These are phyloP conservation scores for Creontiades dilutus DNA, from an alignment of 2,888 invertebrate species.

Conservation along the genomic window DNA sequence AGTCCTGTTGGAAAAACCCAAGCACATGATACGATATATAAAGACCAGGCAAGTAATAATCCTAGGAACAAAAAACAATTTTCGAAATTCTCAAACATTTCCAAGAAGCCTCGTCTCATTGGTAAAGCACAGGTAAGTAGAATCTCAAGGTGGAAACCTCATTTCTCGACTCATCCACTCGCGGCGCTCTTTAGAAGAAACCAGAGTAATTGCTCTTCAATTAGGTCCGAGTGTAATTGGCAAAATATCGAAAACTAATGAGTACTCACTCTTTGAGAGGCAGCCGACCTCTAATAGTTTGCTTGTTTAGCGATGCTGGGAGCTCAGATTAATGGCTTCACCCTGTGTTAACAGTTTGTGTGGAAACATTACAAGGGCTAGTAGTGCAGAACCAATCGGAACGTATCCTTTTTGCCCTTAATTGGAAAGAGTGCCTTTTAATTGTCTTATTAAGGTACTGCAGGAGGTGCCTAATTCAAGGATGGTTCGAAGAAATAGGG, in stretches of 20 bases:
- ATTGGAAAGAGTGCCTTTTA: slow-evolving; percentile 31
- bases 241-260: slow-evolving; percentile 44
- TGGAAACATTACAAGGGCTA: slow-evolving; percentile 23
- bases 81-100: too few relatives aligned
- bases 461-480: not conserved
- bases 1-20: too few relatives aligned
- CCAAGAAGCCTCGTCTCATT: not conserved
- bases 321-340: slow-evolving; percentile 40
- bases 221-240: slow-evolving; percentile 27
- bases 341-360: slow-evolving; percentile 46
- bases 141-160: slow-evolving; percentile 14
- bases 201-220: slow-evolving; percentile 36
- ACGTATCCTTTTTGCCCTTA: slow-evolving; percentile 11
- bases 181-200: slow-evolving; percentile 11
- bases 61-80: too few relatives aligned
- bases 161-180: not conserved
- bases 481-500: not conserved
- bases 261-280: slow-evolving; percentile 3
- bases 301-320: slow-evolving; percentile 38
- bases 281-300: slow-evolving; percentile 44
- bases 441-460: slow-evolving; percentile 11
- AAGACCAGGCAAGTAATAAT: too few relatives aligned
- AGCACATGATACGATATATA: too few relatives aligned
- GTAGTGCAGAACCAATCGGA: slow-evolving; percentile 46
- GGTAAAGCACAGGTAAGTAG: not conserved